Percentiles rank a stretch among this genome's conserved stretches.
phyloP scores from a whole-genome alignment of 2,113 vertebrate genomes.

The Actenoides hombroni region DNA sequence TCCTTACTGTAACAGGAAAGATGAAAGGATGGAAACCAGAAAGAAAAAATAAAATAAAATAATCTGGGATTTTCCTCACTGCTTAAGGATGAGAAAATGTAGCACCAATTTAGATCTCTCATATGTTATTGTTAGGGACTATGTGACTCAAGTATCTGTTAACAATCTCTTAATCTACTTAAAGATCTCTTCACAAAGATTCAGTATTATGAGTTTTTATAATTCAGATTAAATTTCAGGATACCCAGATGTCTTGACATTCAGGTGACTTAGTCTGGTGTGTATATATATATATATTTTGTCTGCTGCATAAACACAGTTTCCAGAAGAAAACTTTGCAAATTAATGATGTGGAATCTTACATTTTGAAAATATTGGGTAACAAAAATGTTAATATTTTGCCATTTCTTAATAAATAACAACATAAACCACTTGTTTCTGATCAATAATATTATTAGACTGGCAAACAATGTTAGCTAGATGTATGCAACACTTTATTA shows the following conservation, averaged over 20 bases:
- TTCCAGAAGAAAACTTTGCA: background rate
- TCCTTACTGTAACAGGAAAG: background rate
- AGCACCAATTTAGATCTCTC: background rate
- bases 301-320: background rate
- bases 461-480: background rate
- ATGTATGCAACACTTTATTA: background rate
- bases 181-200: background rate
- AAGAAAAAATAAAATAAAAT: background rate
- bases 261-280: background rate
- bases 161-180: background rate
- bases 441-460: background rate
- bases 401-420: background rate
- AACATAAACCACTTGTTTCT: background rate
- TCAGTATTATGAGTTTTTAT: background rate
- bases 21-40: background rate
- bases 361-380: background rate
- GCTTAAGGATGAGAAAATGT: background rate
- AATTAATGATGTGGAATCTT: background rate
- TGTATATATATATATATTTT: background rate
- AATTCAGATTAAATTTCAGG: background rate
- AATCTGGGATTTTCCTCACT: background rate
- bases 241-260: background rate
- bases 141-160: background rate
- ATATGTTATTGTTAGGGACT: background rate
- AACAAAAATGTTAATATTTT: background rate